Evolutionary conservation across 2,113 vertebrate genomes (phyloP).

Genomic region (Carassius gibelio): DNA sequence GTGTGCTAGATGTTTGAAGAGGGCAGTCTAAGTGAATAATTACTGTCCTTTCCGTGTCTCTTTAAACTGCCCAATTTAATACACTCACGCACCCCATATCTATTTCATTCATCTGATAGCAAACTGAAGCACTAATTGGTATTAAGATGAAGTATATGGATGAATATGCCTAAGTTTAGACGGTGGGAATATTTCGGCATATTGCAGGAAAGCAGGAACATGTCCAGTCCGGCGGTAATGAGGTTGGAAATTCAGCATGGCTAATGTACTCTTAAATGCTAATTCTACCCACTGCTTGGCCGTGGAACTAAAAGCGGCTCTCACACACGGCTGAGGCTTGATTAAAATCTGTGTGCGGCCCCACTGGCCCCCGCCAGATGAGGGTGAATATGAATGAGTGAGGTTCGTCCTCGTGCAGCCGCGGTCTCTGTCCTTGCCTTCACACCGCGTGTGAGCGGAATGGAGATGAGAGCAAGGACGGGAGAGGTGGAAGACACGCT

Average conservation of each 20-base stretch:
- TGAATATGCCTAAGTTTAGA: conserved; percentile 21
- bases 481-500: not conserved
- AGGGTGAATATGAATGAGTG: conserved; percentile 69
- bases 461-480: conserved; percentile 13
- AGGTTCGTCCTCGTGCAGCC: conserved; percentile 48
- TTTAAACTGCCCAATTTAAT: conserved; percentile 1
- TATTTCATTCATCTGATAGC: not conserved
- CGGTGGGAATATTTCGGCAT: not conserved
- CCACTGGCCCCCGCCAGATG: conserved; percentile 50
- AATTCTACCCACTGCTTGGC: conserved; percentile 53
- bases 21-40: conserved; percentile 14
- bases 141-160: conserved; percentile 23
- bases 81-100: not conserved
- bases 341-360: conserved; percentile 65
- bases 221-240: not conserved
- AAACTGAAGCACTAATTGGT: not conserved
- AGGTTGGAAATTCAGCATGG: conserved; percentile 25
- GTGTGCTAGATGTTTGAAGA: conserved; percentile 1
- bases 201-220: not conserved
- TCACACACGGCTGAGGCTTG: conserved; percentile 52
- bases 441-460: conserved; percentile 17
- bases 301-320: conserved; percentile 41
- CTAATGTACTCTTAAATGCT: conserved; percentile 52
- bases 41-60: conserved; percentile 8
- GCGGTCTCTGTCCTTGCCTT: conserved; percentile 23